Percentiles rank a stretch among this genome's conserved stretches.
Conservation (phyloP, 2,797 vertebrate species). For the Poeciliopsis turneri region DNA sequence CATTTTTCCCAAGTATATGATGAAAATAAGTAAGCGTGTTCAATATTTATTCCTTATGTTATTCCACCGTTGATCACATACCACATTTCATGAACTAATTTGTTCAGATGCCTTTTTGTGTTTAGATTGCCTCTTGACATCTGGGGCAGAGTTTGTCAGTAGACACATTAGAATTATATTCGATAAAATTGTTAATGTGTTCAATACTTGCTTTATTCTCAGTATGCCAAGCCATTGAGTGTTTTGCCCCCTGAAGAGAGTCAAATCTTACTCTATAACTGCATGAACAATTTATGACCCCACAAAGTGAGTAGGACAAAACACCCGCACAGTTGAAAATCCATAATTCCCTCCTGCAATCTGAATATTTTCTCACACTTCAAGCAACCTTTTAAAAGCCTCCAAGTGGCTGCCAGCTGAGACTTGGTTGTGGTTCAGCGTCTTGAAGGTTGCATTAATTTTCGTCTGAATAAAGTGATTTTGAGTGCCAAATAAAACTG, state of each 20-base stretch:
- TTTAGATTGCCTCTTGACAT: neutral
- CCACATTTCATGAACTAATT: neutral
- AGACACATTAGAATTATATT: neutral
- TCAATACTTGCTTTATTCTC: neutral
- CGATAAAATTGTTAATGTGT: neutral
- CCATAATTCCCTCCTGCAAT: conserved; percentile 43
- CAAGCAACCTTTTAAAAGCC: conserved; percentile 52
- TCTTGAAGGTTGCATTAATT: conserved; percentile 61
- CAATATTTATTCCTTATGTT: neutral
- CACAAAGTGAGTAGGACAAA: conserved; percentile 3
- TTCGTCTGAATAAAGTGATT: conserved; percentile 50
- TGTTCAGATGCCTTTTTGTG: neutral
- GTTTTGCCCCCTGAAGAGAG: conserved; percentile 3
- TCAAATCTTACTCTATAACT: neutral
- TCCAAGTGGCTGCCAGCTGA: conserved; percentile 61
- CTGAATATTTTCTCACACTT: conserved; percentile 53
- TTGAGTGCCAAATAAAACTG: conserved; percentile 41
- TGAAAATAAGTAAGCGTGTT: neutral
- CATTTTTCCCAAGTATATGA: neutral
- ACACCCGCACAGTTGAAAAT: conserved; percentile 9
- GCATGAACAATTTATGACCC: conserved; percentile 12
- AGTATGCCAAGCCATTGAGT: neutral
- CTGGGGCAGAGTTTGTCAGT: neutral
- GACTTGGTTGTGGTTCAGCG: conserved; percentile 50
- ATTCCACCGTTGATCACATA: neutral